Base-by-base conservation (phyloP, 1,140 invertebrate species). In the Lordiphosa stackelbergi region DNA sequence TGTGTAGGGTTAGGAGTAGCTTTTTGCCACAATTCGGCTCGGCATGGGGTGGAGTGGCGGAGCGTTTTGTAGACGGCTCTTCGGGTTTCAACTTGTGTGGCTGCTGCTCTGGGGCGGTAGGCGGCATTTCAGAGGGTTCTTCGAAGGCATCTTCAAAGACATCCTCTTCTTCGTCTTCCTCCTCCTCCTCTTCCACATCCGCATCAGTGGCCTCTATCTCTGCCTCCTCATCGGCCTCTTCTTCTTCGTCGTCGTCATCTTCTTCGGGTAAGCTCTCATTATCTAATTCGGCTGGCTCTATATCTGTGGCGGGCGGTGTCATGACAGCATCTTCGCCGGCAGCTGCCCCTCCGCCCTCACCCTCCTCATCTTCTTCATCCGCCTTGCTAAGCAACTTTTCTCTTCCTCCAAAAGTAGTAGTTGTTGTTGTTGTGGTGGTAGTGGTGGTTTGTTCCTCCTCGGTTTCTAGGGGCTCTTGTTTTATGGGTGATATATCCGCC, bases 141-240 rank as follows among this genome's bases (percentile, higher is more conserved):
- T 73, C 72, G 45, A 69, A 46, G 2, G 55, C 41, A 4, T 71
- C 54, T 8, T 77, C 59, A 2, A 68, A 37, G 35, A 37, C 54
- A n/a, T 72, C 59, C 1, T 77, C 63, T 2, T 73, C 74, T 4
- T 68, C 66, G 0, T 66, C 72, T 3, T 66, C 69, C n/a, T 66
- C 61, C 5, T 59, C 73, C 12, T 69, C 57, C 37, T 79, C 75
- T 35, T 73, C 84, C 10, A 71, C 66, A 55, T 86, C 85, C 4
- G 81, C 84, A 71, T 85, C 84, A 16, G 79, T 84, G 16, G 71
- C 77, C 40, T 85, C 84, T 2, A 73, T 75, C 28, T 75, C 84
- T 6, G 56, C 71, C 22, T 86, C 78, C 48, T 61, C 71, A 41
- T 79, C 84, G 8, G 42, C 53, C 49, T 66, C 42, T 5, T 77